Conservation (phyloP, 30 jellyfish, hydroid and myxozoan species). For the Aurelia sp. region DNA sequence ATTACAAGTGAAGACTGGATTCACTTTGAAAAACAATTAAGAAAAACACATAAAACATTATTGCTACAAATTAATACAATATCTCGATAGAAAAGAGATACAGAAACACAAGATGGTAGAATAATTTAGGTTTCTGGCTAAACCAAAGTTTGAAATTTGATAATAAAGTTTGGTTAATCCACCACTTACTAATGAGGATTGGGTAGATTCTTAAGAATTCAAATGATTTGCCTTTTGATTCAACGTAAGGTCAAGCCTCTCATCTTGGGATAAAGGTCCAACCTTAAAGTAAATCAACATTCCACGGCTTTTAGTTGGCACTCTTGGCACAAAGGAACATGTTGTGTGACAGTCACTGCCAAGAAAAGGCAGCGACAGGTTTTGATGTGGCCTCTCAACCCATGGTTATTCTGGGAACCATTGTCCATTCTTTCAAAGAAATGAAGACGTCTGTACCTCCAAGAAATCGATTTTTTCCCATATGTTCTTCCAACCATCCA, state of each 20-base stretch:
- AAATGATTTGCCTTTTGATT: not conserved
- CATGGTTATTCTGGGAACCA: not conserved
- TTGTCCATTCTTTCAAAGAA: not conserved
- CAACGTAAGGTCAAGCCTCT: not conserved
- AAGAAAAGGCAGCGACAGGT: not conserved
- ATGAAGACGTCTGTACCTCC: not conserved
- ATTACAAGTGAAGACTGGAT: no score
- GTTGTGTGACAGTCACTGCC: not conserved
- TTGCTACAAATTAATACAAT: no score
- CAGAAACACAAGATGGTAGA: no score
- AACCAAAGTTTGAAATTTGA: no score
- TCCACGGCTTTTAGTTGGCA: no score
- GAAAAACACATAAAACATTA: no score
- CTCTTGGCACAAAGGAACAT: not conserved
- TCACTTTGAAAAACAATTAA: no score
- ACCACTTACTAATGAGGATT: constrained; percentile 39
- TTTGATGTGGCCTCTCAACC: not conserved
- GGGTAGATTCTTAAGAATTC: constrained; percentile 24
- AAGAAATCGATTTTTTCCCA: no score
- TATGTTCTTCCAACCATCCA: no score
- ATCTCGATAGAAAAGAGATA: no score
- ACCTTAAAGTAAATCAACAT: no score
- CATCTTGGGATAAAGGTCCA: constrained; percentile 2
- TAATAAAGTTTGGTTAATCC: constrained; percentile 12
- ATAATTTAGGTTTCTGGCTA: no score